Evolutionary conservation across 2,888 invertebrate genomes (phyloP), one percentile per base, ranked within the genome.

Genomic region (Omphaloscelis lunosa): DNA sequence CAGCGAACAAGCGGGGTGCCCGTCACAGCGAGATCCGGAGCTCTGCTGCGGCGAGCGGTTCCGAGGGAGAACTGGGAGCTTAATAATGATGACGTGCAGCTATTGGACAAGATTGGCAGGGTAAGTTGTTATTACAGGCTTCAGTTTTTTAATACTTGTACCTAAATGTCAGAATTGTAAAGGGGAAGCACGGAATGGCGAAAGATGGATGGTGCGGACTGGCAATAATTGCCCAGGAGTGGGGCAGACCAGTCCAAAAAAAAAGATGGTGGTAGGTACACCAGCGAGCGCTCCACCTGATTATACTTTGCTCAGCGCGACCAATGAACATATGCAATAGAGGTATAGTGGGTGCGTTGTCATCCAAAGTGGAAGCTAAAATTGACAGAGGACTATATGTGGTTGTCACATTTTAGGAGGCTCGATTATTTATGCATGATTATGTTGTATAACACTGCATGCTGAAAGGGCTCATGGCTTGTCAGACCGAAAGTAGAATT

Each of bases 51-150:
- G 79, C 98, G 98, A 75, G 98, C 99, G 8, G 98, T 99, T 88
- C 98, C 98, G 12, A 96, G 99, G 45, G 99, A 99, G 97, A 97
- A 98, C 86, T 99, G 99, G 99, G 99, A 99, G 92, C 97, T 99
- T 2, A 99, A 99, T 93, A 99, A 99, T 93, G 99, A 99, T 93
- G 99, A 99, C 94, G 99, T 99, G 72, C 97, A 98, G 80, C 96
- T 99, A 51, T 95, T 98, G 75, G 99, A 99, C 89, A 99, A 99
- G 97, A 99, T 99, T 91, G 99, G 99, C 93, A 97, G 99, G 95
- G 99, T 99, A 95, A 97, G 97, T 95, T 41, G n/a, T 34, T 9
- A 27, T 17, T 17, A 39, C n/a, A 63, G 12, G 0, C 15, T 34
- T 23, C 15, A 3, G 11, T 17, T 23, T 8, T n/a, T 20, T 72